Evolutionary conservation across 2,797 vertebrate species (phyloP), one percentile per base, ranked within the genome.

Genomic region (Delichon dasypus): DNA sequence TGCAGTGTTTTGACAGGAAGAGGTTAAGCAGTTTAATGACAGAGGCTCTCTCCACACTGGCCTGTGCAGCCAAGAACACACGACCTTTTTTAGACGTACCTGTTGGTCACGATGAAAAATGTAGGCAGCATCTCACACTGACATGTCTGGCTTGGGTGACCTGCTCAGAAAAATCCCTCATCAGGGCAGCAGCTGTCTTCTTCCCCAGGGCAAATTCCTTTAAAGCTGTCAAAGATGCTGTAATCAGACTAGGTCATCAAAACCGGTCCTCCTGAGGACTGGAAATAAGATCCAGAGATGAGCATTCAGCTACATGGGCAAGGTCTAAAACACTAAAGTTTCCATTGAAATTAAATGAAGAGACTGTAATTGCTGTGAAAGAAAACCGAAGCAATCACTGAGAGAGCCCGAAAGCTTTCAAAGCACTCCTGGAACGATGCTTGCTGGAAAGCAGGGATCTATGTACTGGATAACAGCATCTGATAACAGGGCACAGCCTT

Each of bases 221-320:
- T 97, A 98, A 98, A 96, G 98, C 98, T 98, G 98, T 97, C 95
- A 98, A 97, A 97, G 98, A 98, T 96, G 98, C 97, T 98, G 97
- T 97, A 98, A 97, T 97, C 97, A 97, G 97, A 97, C 96, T 93
- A 97, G 86, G 94, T 96, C 94, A 97, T 97, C 93, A 95, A 97
- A 97, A 96, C 84, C 93, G 0, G 86, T 94, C 93, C 92, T 97
- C 93, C 94, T 57, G 93, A 95, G 93, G 83, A 85, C 96, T 85
- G 89, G 97, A 97, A 97, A 98, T 97, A 97, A 91, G 97, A 98
- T 97, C 94, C 91, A 91, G 90, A 97, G 93, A 96, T 90, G 94
- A 94, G 83, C 96, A 91, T 96, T 94, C 96, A 96, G 86, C 95
- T 78, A 68, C 96, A 81, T 91, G 80, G 93, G 84, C 85, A 93